These are phyloP conservation scores for Lytechinus variegatus DNA, from an alignment of 35 echinoderm and acorn worm species.

Conservation along the genomic window DNA sequence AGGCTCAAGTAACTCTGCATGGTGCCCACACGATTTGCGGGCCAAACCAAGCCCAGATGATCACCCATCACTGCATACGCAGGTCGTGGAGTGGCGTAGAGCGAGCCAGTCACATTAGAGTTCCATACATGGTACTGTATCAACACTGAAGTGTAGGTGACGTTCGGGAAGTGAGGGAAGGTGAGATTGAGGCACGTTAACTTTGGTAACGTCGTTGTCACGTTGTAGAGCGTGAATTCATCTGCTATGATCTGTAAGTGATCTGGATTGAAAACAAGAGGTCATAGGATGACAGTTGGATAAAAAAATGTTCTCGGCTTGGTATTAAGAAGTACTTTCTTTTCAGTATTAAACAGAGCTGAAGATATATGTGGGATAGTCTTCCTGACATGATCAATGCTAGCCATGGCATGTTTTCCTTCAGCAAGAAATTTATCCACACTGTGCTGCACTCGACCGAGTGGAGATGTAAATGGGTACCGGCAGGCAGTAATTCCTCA, in stretches of 20 bases:
- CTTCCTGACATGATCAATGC: too few relatives aligned
- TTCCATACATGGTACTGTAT: slow-evolving; percentile 39
- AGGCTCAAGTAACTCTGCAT: not conserved
- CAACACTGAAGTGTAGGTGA: not conserved
- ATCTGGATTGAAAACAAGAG: not conserved
- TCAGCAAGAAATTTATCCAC: too few relatives aligned
- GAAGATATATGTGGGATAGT: too few relatives aligned
- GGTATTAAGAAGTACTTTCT: too few relatives aligned
- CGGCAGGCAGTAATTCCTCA: too few relatives aligned
- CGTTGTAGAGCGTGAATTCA: not conserved
- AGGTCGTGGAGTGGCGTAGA: not conserved
- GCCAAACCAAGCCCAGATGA: not conserved
- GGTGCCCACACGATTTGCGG: not conserved
- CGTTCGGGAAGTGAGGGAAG: not conserved
- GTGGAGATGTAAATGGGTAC: too few relatives aligned
- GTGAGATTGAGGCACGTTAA: slow-evolving; percentile 4
- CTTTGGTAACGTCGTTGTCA: not conserved
- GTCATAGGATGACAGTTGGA: too few relatives aligned
- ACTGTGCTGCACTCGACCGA: too few relatives aligned
- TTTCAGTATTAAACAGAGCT: too few relatives aligned
- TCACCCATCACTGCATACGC: not conserved
- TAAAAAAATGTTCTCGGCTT: too few relatives aligned
- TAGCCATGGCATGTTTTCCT: too few relatives aligned
- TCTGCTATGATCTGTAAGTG: not conserved
- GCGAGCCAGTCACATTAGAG: not conserved